These are phyloP conservation scores for Hoplias malabaricus DNA, from an alignment of 2,113 vertebrate species.

Conservation along the genomic window DNA sequence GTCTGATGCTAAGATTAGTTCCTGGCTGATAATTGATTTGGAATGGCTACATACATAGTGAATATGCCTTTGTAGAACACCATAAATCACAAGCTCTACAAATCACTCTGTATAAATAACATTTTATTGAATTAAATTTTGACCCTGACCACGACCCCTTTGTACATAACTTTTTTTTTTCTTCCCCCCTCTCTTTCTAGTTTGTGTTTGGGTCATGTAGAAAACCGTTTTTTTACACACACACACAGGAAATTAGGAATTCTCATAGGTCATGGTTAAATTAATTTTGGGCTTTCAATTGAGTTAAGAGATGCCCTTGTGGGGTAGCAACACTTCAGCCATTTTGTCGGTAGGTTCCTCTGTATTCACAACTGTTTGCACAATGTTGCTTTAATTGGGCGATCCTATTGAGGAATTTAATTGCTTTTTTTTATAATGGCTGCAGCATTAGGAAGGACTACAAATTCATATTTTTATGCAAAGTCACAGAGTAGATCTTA, in stretches of 20 bases:
- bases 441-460: constrained; percentile 19
- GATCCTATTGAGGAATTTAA: constrained; percentile 48
- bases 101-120: no score
- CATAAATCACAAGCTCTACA: no score
- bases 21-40: no score
- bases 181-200: no score
- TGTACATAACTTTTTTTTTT: no score
- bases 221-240: no score
- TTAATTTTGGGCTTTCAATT: constrained; percentile 24
- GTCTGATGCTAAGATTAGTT: no score
- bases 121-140: no score
- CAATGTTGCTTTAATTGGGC: constrained; percentile 46
- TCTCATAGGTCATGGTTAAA: constrained; percentile 3
- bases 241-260: not conserved
- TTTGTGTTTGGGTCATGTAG: no score
- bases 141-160: no score
- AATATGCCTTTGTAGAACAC: no score
- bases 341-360: constrained; percentile 20
- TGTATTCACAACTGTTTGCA: constrained; percentile 42
- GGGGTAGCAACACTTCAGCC: constrained; percentile 8
- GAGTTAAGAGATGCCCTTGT: constrained; percentile 11
- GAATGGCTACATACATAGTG: no score
- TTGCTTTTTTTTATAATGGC: constrained; percentile 50
- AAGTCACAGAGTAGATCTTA: constrained; percentile 6
- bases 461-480: constrained; percentile 20